Base-by-base conservation (phyloP, 2,113 vertebrate genomes). In the Prochilodus magdalenae region DNA sequence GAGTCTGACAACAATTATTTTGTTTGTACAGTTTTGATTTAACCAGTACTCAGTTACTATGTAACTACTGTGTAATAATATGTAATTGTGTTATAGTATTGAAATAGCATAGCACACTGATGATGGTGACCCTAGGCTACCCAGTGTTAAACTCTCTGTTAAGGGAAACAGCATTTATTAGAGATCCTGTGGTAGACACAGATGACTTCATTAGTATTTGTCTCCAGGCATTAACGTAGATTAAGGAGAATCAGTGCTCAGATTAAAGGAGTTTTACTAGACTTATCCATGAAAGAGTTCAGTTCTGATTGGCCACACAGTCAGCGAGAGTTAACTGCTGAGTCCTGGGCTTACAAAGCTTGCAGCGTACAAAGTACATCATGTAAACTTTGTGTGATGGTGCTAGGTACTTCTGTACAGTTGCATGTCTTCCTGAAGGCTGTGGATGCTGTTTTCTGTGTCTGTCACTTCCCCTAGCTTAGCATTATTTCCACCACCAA, bases 391-490 rank as follows among this genome's bases (percentile, higher is more conserved):
- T 30, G 14, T 66, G 0, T 62, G 24, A 66, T 15, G 6, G 16
- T 27, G 14, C 7, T 16, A 53, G 14, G 63, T 6, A 20, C 65
- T 36, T 18, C 1, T 22, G 53, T 51, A 51, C 16, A 65, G 27
- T 16, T 16, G 14, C 62, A 1, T 3, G 62, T 24, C 26, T 5
- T 16, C 30, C 62, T 65, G 62, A 65, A 27, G 29, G 27, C 65
- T 67, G 65, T 29, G 20, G 65, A 16, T 18, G 27, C 7, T 3
- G 62, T 14, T 67, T 6, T 22, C 27, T 27, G n/a, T 24, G 24
- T 71, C 36, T 76, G 18, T 67, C 57, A 71, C 73, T 71, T 40
- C 36, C 40, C 40, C 44, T 60, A 76, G 49, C 66, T 72, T 29
- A 63, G 67, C 59, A 65, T 53, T 27, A 55, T 47, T 26, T 76